A percentile compares a stretch with the other conserved stretches of the same genome.
Conservation (phyloP, 2,113 vertebrate species). For the Percopsis transmontana region DNA sequence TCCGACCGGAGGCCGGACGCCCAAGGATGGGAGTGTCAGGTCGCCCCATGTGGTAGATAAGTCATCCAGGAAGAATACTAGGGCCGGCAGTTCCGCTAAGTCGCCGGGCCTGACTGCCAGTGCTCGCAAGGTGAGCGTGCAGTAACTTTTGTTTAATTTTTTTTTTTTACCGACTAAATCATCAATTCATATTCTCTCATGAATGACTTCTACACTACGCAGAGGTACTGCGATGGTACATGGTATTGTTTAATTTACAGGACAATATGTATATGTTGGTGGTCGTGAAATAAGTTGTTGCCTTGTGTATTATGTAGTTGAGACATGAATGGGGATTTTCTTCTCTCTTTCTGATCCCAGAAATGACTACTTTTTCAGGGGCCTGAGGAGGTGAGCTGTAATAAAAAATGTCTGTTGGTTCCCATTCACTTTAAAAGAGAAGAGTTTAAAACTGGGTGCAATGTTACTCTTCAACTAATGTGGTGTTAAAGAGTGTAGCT, state of each 20-base stretch:
- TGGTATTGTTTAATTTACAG: too few relatives aligned
- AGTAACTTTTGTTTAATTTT: neutral
- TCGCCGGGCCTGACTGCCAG: constrained; percentile 67
- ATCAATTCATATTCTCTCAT: neutral
- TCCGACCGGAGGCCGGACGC: neutral
- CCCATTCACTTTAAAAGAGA: too few relatives aligned
- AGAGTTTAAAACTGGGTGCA: too few relatives aligned
- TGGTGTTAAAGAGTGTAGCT: neutral
- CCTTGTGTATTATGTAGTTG: too few relatives aligned
- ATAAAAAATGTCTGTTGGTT: too few relatives aligned
- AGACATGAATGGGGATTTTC: too few relatives aligned
- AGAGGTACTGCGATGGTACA: neutral
- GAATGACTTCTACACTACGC: too few relatives aligned
- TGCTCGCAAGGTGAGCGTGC: constrained; percentile 71
- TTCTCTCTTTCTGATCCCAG: too few relatives aligned
- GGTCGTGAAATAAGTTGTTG: too few relatives aligned
- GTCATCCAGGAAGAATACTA: constrained; percentile 53
- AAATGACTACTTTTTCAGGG: too few relatives aligned
- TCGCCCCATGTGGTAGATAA: constrained; percentile 40
- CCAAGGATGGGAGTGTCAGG: constrained; percentile 28
- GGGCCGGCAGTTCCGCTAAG: constrained; percentile 50
- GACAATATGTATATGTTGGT: too few relatives aligned
- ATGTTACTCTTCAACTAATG: neutral
- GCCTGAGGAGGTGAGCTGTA: too few relatives aligned
- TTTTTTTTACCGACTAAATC: neutral